A percentile compares a stretch with the other conserved stretches of the same genome.
Conservation (phyloP, 2,113 vertebrate species). For the Cathartes aura region DNA sequence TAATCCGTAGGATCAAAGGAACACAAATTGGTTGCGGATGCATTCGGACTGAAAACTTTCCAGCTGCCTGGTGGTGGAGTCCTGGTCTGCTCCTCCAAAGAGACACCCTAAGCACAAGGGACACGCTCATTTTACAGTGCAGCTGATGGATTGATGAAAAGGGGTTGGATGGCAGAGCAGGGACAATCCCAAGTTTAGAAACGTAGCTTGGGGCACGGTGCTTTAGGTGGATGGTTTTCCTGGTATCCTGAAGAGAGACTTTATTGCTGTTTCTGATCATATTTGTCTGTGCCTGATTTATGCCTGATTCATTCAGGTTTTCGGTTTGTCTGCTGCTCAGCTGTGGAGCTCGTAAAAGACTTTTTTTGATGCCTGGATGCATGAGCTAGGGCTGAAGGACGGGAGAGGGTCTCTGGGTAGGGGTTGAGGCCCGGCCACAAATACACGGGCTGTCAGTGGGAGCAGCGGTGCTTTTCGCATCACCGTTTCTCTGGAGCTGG, state of each 20-base stretch:
- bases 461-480: background rate
- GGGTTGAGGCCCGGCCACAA: fast-evolving
- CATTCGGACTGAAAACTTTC: background rate
- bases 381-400: background rate
- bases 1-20: background rate
- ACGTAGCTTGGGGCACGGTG: background rate
- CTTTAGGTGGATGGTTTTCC: background rate
- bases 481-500: background rate
- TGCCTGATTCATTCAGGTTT: background rate
- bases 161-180: background rate
- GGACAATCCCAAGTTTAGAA: background rate
- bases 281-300: background rate
- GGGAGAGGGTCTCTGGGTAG: background rate
- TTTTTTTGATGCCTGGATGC: background rate
- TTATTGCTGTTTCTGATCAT: background rate
- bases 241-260: background rate
- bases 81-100: background rate
- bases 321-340: background rate
- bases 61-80: background rate
- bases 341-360: background rate
- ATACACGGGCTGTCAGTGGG: background rate
- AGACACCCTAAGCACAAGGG: background rate
- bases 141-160: background rate
- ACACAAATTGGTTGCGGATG: background rate
- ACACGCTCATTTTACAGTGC: fast-evolving